These are phyloP conservation scores for Drosophila helvetica DNA, from an alignment of 2,888 invertebrate genomes.

Conservation along the genomic window DNA sequence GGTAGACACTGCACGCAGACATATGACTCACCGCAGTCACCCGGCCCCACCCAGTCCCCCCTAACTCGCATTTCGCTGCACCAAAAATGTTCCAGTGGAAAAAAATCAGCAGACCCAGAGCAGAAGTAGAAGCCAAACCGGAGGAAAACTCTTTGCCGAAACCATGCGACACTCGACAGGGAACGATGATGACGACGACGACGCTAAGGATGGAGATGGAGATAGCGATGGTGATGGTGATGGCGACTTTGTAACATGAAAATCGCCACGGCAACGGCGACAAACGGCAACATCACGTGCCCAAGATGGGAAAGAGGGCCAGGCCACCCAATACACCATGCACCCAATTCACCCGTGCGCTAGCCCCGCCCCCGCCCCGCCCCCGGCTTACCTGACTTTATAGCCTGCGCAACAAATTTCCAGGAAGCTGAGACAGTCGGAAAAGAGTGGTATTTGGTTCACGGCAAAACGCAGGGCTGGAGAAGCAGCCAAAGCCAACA, in stretches of 20 bases:
- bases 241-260: conserved; percentile 76
- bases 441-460: conserved; percentile 28
- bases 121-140: conserved; percentile 20
- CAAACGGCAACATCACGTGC: conserved; percentile 52
- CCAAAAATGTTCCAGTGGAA: conserved; percentile 24
- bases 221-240: conserved; percentile 23
- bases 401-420: conserved; percentile 66
- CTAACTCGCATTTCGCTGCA: conserved; percentile 12
- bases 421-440: conserved; percentile 45
- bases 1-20: conserved; percentile 43
- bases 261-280: conserved; percentile 72
- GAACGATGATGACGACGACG: conserved; percentile 53
- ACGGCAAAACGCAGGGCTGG: conserved; percentile 14
- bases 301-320: conserved; percentile 20
- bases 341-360: conserved; percentile 10
- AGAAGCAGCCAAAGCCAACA: background rate
- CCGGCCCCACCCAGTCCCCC: background rate
- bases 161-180: conserved; percentile 61
- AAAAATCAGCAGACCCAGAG: too few species aligned
- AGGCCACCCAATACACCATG: conserved; percentile 3
- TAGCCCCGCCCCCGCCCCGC: too few species aligned
- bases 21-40: conserved; percentile 46
- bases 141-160: conserved; percentile 55
- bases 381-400: conserved; percentile 68
- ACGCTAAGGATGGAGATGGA: background rate